Base-by-base conservation (phyloP, 1,140 invertebrate genomes). In the Pentalonia nigronervosa region DNA sequence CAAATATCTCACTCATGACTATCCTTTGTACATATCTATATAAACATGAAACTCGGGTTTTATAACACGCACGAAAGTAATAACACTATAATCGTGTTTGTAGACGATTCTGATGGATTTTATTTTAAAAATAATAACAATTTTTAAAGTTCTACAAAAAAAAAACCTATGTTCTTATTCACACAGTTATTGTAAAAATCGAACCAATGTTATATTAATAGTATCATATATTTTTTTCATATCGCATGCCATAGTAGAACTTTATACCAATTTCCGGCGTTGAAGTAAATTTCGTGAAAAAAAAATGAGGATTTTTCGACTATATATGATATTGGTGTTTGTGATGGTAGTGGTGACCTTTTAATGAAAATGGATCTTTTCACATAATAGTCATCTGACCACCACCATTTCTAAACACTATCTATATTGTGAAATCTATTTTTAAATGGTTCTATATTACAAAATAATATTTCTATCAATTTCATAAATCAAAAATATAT, bases 51-150 rank as follows among this genome's bases (percentile, higher is more conserved):
- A 88, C 17, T 34, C 47, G 36, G 47, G 7, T 50, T 50, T n/a
- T 47, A n/a, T 48, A 88, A 21, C 47, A 48, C 86, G 86, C 86
- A 88, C n/a, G 11, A 48, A 88, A 48, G 30, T 50, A 88, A 88
- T 86, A 47, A 47, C 21, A 41, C 23, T 86, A 47, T 88, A 50
- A 48, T n/a, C 86, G 86, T 88, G 86, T 47, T 50, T 48, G 86
- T n/a, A 50, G 30, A 88, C 86, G 47, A 47, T 47, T 86, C 1
- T 45, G 45, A 34, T 50, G 47, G 30, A 88, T 88, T 87, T 87
- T n/a, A n/a, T 87, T 87, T 86, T 87, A 14, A 86, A 47, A 86
- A 86, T 86, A 48, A 48, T 48, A 48, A n/a, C 14, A 48, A 48
- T 87, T 87, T 48, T n/a, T 48, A 47, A 48, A 87, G 14, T 9